Evolutionary conservation across 2,888 invertebrate species (phyloP).

Genomic region (Melanostoma mellinum): DNA sequence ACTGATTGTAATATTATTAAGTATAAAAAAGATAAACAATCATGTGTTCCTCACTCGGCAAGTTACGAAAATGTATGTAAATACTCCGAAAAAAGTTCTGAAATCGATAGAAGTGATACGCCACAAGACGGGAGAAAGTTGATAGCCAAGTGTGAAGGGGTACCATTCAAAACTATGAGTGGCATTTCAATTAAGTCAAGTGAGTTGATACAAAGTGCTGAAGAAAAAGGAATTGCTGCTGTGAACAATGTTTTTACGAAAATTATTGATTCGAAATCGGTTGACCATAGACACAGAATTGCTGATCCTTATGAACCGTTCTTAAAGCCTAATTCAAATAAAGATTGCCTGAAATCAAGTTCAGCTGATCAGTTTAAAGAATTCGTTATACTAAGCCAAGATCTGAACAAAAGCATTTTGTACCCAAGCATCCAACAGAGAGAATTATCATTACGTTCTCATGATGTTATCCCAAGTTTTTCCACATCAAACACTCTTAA

Average conservation of each 20-base stretch:
- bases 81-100: constrained; percentile 79
- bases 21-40: constrained; percentile 76
- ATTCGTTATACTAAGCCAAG: background rate
- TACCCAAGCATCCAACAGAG: background rate
- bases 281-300: background rate
- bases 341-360: constrained; percentile 4
- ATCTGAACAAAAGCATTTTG: too few species aligned
- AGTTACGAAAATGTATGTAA: constrained; percentile 78
- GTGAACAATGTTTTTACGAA: too few species aligned
- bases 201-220: constrained; percentile 17
- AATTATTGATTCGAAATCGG: background rate
- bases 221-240: background rate
- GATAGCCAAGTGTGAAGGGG: background rate
- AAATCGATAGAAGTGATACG: constrained; percentile 63
- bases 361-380: constrained; percentile 25
- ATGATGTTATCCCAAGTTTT: too few species aligned
- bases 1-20: constrained; percentile 77
- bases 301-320: background rate
- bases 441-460: background rate
- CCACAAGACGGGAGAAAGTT: constrained; percentile 48
- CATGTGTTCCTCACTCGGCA: constrained; percentile 71
- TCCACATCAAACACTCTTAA: too few species aligned
- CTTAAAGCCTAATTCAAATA: background rate
- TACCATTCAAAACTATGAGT: background rate
- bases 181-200: constrained; percentile 27